Evolutionary conservation across 2,113 vertebrate genomes (phyloP).

Genomic region (Copsychus sechellarum): DNA sequence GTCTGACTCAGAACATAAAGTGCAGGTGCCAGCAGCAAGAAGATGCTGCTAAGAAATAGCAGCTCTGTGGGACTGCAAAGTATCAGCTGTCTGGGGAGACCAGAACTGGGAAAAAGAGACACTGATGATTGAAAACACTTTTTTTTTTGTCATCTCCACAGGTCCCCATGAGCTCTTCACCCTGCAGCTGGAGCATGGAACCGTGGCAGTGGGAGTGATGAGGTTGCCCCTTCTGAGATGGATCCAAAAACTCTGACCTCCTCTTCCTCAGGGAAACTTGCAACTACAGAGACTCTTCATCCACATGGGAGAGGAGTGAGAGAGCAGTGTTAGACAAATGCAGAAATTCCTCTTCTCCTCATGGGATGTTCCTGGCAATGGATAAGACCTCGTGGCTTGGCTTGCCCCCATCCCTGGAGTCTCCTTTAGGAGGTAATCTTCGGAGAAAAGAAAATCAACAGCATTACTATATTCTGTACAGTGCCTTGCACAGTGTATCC

Average conservation of each 20-base stretch:
- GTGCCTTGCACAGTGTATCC: slow-evolving; percentile 24
- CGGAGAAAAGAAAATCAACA: slow-evolving; percentile 1
- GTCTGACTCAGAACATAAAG: slow-evolving; percentile 57
- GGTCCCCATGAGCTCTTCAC: not conserved
- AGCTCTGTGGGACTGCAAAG: slow-evolving; percentile 33
- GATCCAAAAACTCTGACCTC: not conserved
- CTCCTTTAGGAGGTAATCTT: slow-evolving; percentile 21
- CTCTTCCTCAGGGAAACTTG: not conserved
- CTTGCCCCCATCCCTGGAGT: not conserved
- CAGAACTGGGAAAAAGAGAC: not conserved
- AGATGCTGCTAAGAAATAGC: slow-evolving; percentile 56
- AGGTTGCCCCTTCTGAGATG: not conserved
- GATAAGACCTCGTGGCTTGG: not conserved
- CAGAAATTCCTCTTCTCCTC: not conserved
- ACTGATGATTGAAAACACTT: not conserved
- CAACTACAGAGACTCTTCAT: not conserved
- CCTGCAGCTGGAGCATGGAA: not conserved
- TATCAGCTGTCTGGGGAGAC: slow-evolving; percentile 41
- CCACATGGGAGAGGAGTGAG: not conserved
- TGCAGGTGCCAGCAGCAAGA: slow-evolving; percentile 54
- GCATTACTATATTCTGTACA: not conserved
- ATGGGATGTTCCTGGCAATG: not conserved
- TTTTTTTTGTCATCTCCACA: not conserved
- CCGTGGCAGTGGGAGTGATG: not conserved
- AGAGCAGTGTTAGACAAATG: not conserved